A percentile compares a stretch with the other conserved stretches of the same genome.
Conservation (phyloP, 2,888 invertebrate species). For the Sesia bembeciformis region DNA sequence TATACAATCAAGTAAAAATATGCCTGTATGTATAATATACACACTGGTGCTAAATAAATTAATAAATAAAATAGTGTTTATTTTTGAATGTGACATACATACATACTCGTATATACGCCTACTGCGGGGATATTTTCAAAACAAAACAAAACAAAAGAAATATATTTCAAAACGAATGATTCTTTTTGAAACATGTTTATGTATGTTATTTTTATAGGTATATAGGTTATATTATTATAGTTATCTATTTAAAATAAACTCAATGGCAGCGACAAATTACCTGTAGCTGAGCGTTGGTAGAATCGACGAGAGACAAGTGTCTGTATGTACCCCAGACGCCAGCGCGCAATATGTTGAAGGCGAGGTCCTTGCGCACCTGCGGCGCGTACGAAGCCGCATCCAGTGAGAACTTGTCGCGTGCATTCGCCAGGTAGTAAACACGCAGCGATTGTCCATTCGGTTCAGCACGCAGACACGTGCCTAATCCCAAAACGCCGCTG, state of each 20-base stretch:
- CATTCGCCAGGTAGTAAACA: conserved; percentile 80
- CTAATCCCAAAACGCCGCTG: conserved; percentile 89
- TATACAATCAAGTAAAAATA: too few species aligned
- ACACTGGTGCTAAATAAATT: too few species aligned
- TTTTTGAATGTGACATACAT: too few species aligned
- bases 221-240: neutral
- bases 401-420: conserved; percentile 75
- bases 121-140: too few species aligned
- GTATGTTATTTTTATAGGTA: too few species aligned
- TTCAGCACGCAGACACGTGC: conserved; percentile 92
- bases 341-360: conserved; percentile 87
- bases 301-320: conserved; percentile 80
- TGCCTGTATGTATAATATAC: too few species aligned
- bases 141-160: too few species aligned
- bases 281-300: conserved; percentile 46
- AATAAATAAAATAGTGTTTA: too few species aligned
- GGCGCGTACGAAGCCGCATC: conserved; percentile 72
- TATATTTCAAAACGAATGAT: too few species aligned
- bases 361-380: conserved; percentile 83
- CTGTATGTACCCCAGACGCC: conserved; percentile 91
- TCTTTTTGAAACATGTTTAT: too few species aligned
- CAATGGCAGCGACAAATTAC: conserved; percentile 39
- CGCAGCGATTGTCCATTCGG: conserved; percentile 86
- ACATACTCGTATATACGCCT: too few species aligned
- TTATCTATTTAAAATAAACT: neutral